These are phyloP conservation scores for Larimichthys polyactis DNA, from an alignment of 2,113 vertebrate genomes.

Conservation along the genomic window DNA sequence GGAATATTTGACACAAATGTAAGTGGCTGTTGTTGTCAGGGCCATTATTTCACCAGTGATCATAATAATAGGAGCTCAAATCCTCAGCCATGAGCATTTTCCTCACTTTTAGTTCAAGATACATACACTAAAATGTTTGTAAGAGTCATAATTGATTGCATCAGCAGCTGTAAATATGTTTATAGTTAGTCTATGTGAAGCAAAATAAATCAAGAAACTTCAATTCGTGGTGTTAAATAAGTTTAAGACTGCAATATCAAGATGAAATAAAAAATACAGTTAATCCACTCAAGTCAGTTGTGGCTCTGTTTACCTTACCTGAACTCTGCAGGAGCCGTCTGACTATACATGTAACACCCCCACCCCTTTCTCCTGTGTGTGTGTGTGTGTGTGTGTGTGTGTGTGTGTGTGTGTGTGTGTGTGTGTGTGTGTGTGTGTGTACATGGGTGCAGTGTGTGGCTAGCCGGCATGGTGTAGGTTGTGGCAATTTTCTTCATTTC, in stretches of 20 bases:
- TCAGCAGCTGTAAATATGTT: background rate
- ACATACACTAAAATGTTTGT: too few species aligned
- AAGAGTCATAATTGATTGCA: background rate
- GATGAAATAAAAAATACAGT: background rate
- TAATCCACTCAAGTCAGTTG: background rate
- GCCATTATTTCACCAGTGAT: background rate
- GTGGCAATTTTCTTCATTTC: conserved; percentile 85
- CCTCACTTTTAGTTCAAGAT: background rate
- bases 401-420: conserved; percentile 28
- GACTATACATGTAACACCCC: conserved; percentile 75
- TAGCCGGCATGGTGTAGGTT: conserved; percentile 67
- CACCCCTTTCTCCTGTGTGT: conserved; percentile 38
- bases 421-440: conserved; percentile 16
- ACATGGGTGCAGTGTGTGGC: conserved; percentile 63
- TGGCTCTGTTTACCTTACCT: conserved; percentile 71
- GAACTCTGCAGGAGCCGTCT: conserved; percentile 73
- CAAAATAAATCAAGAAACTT: background rate
- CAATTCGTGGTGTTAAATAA: background rate
- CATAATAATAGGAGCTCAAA: background rate
- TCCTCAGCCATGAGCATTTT: too few species aligned
- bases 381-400: conserved; percentile 38
- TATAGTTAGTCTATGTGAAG: background rate
- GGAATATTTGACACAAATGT: background rate
- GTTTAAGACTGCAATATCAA: background rate
- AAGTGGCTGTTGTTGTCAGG: background rate